Evolutionary conservation across 2,113 vertebrate species (phyloP).

Genomic region (Rhinolophus sinicus): DNA sequence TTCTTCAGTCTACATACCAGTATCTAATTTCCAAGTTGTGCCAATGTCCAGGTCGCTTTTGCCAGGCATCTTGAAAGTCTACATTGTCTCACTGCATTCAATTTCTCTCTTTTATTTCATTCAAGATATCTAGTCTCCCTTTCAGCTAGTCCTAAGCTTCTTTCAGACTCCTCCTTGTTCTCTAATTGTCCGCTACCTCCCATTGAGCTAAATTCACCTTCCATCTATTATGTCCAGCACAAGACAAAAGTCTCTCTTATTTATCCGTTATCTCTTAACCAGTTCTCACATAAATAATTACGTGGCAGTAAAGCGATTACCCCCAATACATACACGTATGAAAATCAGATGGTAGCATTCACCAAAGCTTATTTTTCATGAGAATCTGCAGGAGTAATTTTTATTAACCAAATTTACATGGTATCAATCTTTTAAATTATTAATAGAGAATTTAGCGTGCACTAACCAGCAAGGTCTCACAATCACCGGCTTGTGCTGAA

Average conservation of each 20-base stretch:
- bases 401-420: conserved; percentile 49
- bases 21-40: not conserved
- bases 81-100: not conserved
- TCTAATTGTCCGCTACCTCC: not conserved
- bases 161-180: not conserved
- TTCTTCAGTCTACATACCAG: not conserved
- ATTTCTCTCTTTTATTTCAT: not conserved
- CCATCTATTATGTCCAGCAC: not conserved
- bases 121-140: accelerated
- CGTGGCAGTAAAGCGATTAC: not conserved
- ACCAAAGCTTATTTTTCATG: conserved; percentile 47
- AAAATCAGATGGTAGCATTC: not conserved
- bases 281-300: not conserved
- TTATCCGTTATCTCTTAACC: not conserved
- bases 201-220: not conserved
- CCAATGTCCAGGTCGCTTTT: not conserved
- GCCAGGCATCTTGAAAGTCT: not conserved
- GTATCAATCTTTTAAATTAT: conserved; percentile 61
- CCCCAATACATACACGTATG: not conserved
- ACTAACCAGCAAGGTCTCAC: conserved; percentile 37
- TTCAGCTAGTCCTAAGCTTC: not conserved
- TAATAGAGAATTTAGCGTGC: conserved; percentile 51
- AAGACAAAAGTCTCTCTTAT: not conserved
- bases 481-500: not conserved
- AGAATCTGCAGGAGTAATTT: not conserved